phyloP scores from a whole-genome alignment of 2,797 vertebrate genomes.

The Sphenopsis melanotis region DNA sequence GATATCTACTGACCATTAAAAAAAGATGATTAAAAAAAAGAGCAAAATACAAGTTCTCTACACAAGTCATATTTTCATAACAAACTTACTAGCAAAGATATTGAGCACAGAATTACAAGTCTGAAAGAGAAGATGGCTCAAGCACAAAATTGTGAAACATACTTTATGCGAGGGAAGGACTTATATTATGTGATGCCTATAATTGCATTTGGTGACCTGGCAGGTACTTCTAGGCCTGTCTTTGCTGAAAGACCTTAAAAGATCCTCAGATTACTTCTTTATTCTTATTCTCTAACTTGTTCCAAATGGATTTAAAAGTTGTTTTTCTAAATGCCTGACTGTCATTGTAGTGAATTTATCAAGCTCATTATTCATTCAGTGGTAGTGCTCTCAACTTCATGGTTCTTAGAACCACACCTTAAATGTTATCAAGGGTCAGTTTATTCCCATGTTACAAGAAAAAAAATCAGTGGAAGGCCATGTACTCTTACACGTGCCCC shows the following conservation, averaged over 20 bases:
- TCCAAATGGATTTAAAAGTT: not conserved
- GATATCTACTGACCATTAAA: not conserved
- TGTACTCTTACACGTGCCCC: not conserved
- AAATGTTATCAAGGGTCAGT: conserved; percentile 8
- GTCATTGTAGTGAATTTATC: not conserved
- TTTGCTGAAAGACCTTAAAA: not conserved
- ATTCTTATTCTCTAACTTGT: not conserved
- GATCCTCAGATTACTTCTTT: not conserved
- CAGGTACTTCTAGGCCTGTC: not conserved
- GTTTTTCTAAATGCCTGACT: not conserved
- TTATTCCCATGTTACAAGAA: not conserved
- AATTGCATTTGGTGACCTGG: not conserved
- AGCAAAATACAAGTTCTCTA: not conserved
- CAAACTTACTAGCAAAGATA: not conserved
- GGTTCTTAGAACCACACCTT: not conserved
- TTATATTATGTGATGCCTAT: not conserved
- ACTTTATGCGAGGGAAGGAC: not conserved
- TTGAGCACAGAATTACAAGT: not conserved
- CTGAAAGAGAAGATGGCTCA: not conserved
- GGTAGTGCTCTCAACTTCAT: not conserved
- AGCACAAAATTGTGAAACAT: not conserved
- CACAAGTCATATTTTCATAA: not conserved
- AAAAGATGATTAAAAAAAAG: not conserved
- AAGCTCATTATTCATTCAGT: not conserved
- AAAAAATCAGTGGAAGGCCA: not conserved